Evolutionary conservation across 2,797 vertebrate genomes (phyloP).

Genomic region (Lagocephalus sceleratus): DNA sequence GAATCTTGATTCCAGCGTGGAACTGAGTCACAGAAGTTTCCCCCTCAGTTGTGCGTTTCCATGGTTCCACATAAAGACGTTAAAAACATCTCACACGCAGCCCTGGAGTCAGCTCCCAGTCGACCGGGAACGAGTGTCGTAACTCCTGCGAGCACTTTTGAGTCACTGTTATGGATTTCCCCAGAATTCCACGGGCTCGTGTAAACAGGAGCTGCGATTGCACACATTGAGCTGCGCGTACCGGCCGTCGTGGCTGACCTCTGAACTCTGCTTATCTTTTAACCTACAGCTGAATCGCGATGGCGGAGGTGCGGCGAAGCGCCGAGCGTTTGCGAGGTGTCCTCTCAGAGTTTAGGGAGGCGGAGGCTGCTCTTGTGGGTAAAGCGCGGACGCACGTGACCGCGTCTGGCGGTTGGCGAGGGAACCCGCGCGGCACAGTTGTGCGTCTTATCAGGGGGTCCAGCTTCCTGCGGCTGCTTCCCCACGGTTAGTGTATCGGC

Average conservation of each 20-base stretch:
- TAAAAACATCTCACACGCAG: slow-evolving; percentile 12
- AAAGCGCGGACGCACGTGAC: slow-evolving; percentile 5
- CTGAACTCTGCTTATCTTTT: slow-evolving; percentile 7
- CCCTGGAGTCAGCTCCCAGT: slow-evolving; percentile 14
- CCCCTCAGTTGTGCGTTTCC: slow-evolving; percentile 1
- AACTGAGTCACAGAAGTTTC: too few species aligned
- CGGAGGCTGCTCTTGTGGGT: too few species aligned
- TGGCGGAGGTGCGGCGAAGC: slow-evolving; percentile 12
- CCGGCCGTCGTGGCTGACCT: slow-evolving; percentile 2
- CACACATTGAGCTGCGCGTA: neutral
- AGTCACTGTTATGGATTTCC: slow-evolving; percentile 40
- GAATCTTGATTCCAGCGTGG: too few species aligned
- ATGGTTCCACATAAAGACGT: slow-evolving; percentile 18
- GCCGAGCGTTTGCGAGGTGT: slow-evolving; percentile 19
- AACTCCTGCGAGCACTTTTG: too few species aligned
- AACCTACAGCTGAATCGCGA: slow-evolving; percentile 9
- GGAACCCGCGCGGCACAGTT: slow-evolving; percentile 19
- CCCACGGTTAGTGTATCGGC: slow-evolving; percentile 14
- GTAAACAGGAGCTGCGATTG: neutral
- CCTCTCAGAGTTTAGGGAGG: slow-evolving; percentile 19
- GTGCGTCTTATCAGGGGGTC: slow-evolving; percentile 37
- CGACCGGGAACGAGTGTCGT: slow-evolving; percentile 32
- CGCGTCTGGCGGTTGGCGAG: slow-evolving; percentile 28
- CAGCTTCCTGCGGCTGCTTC: slow-evolving; percentile 41
- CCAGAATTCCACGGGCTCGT: slow-evolving; percentile 20